These are phyloP conservation scores for Vultur gryphus DNA, from an alignment of 2,797 vertebrate species.

Conservation along the genomic window DNA sequence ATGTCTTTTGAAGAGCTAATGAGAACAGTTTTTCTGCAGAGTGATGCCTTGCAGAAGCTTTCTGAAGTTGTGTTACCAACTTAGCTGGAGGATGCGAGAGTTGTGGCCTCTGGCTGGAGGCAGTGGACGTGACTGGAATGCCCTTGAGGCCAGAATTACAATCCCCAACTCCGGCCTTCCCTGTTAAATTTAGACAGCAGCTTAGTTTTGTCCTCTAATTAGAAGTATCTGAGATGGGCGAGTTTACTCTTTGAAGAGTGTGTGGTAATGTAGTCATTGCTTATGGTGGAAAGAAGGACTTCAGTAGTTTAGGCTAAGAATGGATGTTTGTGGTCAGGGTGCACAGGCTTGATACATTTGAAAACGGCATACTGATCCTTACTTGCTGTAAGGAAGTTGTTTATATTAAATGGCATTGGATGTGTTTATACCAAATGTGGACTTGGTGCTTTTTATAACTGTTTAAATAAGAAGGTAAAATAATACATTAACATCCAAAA, in stretches of 20 bases:
- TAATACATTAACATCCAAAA: not conserved
- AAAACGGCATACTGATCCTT: not conserved
- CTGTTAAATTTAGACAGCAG: slow-evolving; percentile 33
- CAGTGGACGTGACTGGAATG: not conserved
- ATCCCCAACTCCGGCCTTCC: not conserved
- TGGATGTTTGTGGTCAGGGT: not conserved
- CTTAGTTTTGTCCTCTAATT: slow-evolving; percentile 37
- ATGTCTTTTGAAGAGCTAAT: not conserved
- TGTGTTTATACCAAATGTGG: not conserved
- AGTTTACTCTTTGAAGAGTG: not conserved
- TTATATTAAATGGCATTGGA: not conserved
- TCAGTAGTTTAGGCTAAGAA: not conserved
- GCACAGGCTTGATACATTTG: not conserved
- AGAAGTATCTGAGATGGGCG: not conserved
- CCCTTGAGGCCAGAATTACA: not conserved
- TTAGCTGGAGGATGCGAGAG: not conserved
- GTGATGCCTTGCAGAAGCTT: not conserved
- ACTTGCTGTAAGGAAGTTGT: not conserved
- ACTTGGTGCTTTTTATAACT: not conserved
- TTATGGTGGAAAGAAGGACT: not conserved
- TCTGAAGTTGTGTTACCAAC: not conserved
- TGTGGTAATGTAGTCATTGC: not conserved
- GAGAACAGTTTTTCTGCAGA: not conserved
- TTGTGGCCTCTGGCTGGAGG: not conserved
- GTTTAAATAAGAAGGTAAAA: slow-evolving; percentile 21